These are phyloP conservation scores for Gnatocerus cornutus DNA, from an alignment of 2,888 invertebrate species.

Conservation along the genomic window DNA sequence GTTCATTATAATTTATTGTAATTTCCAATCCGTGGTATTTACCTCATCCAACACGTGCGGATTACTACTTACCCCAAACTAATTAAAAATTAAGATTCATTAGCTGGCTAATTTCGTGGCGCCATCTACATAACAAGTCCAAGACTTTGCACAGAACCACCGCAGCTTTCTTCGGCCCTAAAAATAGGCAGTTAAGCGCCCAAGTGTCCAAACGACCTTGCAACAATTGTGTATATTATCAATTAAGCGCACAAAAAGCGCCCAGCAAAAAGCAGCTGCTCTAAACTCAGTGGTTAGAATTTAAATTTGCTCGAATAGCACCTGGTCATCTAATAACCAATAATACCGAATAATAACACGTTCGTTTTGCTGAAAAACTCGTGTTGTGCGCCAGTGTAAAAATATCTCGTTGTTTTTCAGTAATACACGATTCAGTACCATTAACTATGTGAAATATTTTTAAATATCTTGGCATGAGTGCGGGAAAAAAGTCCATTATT, in stretches of 20 bases:
- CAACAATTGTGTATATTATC: conserved; percentile 7
- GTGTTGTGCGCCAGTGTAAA: conserved; percentile 9
- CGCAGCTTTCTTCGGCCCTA: conserved; percentile 38
- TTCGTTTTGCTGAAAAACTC: conserved; percentile 11
- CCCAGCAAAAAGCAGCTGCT: conserved; percentile 25
- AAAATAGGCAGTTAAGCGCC: conserved; percentile 24
- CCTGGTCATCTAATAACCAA: conserved; percentile 30
- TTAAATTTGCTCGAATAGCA: conserved; percentile 22
- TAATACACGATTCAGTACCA: conserved; percentile 34
- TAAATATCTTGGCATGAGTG: conserved; percentile 46
- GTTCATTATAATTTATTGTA: conserved; percentile 54
- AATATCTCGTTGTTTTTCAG: conserved; percentile 23
- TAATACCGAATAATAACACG: conserved; percentile 32
- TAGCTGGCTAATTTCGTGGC: conserved; percentile 24
- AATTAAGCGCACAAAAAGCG: conserved; percentile 5
- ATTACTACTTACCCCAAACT: too few species aligned
- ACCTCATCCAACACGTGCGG: conserved; percentile 7
- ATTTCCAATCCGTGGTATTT: conserved; percentile 43
- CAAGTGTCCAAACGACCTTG: conserved; percentile 11
- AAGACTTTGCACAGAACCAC: conserved; percentile 10
- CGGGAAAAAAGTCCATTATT: conserved; percentile 10
- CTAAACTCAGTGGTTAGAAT: conserved; percentile 27
- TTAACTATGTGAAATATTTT: conserved; percentile 43
- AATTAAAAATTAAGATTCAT: conserved; percentile 18
- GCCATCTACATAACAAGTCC: conserved; percentile 20